Evolutionary conservation across 2,113 vertebrate species (phyloP).

Genomic region (Sinocyclocheilus rhinocerous): DNA sequence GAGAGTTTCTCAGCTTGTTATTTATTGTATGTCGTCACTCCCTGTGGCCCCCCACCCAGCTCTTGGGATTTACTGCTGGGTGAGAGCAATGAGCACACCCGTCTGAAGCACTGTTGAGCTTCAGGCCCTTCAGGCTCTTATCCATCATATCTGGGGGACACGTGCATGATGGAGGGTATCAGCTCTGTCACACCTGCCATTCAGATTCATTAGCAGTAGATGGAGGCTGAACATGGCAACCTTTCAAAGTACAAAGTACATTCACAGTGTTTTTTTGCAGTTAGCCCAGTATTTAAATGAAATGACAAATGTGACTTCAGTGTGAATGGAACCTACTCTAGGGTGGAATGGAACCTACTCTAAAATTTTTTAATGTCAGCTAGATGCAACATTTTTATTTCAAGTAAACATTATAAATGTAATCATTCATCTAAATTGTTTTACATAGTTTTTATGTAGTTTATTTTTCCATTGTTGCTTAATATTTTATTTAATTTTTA

Average conservation of each 20-base stretch:
- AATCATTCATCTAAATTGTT: too few relatives aligned
- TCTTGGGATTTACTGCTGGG: slow-evolving; percentile 18
- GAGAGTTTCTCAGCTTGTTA: slow-evolving; percentile 41
- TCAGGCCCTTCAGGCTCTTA: slow-evolving; percentile 29
- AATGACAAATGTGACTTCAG: neutral
- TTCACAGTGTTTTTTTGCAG: neutral
- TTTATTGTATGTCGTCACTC: slow-evolving; percentile 39
- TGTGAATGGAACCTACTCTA: neutral
- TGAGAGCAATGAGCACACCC: slow-evolving; percentile 5
- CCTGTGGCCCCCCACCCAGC: slow-evolving; percentile 12
- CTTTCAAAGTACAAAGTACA: neutral
- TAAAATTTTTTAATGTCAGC: too few relatives aligned
- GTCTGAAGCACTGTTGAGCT: slow-evolving; percentile 7
- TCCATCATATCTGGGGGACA: slow-evolving; percentile 31
- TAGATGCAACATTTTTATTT: too few relatives aligned
- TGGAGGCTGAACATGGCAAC: neutral
- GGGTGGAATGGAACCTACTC: neutral
- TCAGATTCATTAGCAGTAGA: slow-evolving; percentile 12
- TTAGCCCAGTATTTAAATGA: neutral
- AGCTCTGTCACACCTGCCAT: slow-evolving; percentile 31
- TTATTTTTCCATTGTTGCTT: too few relatives aligned
- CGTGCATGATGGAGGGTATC: neutral
- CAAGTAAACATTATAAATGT: too few relatives aligned
- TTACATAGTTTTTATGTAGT: too few relatives aligned
- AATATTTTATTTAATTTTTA: too few relatives aligned